Evolutionary conservation across 2,113 vertebrate genomes (phyloP).

Genomic region (Eonycteris spelaea): DNA sequence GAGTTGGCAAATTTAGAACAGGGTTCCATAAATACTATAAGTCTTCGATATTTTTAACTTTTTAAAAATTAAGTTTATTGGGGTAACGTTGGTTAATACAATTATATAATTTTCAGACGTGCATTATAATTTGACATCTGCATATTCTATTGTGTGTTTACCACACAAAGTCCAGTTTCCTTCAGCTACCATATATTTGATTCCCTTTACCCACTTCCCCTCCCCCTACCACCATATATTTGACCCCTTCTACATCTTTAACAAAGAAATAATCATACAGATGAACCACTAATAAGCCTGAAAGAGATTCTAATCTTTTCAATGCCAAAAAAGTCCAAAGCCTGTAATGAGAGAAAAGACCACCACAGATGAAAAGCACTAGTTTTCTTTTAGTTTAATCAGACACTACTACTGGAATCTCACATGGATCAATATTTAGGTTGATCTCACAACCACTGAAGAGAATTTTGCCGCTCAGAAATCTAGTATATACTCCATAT

Average conservation of each 20-base stretch:
- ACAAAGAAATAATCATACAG: background rate
- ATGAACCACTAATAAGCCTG: background rate
- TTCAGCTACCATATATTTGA: too few species aligned
- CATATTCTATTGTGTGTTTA: too few species aligned
- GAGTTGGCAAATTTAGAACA: background rate
- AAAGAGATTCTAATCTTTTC: background rate
- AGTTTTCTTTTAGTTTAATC: background rate
- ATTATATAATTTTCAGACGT: too few species aligned
- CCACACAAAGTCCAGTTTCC: too few species aligned
- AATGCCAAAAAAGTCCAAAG: background rate
- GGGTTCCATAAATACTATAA: background rate
- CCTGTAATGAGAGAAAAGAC: background rate
- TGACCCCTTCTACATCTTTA: background rate
- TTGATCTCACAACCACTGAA: background rate
- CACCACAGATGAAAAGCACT: background rate
- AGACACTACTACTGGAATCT: background rate
- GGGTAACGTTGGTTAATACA: too few species aligned
- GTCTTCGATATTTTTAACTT: background rate
- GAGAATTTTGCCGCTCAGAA: background rate
- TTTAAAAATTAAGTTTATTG: too few species aligned
- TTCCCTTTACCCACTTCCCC: too few species aligned
- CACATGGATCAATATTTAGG: background rate
- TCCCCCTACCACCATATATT: too few species aligned
- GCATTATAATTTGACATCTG: too few species aligned
- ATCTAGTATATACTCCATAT: background rate